Percentiles rank a stretch among this genome's conserved stretches.
These are phyloP conservation scores for Erythrolamprus reginae DNA, from an alignment of 2,113 vertebrate species.

Conservation along the genomic window DNA sequence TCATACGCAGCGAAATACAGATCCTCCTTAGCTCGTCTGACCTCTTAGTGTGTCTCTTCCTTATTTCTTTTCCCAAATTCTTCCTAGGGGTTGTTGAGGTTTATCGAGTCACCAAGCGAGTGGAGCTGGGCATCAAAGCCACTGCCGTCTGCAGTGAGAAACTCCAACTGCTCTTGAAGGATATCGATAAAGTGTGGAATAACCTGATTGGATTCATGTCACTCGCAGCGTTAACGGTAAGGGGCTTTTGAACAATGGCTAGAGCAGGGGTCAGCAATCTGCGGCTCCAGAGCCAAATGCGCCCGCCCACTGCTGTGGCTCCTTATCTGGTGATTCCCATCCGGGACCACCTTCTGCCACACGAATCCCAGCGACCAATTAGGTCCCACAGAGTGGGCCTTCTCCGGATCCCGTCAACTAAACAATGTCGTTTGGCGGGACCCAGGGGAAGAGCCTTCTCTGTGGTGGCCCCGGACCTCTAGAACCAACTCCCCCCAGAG, in stretches of 20 bases:
- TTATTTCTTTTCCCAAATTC: neutral
- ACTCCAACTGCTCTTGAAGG: conserved; percentile 91
- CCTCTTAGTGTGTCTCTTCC: accelerated
- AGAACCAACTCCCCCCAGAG: no score
- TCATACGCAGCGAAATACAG: neutral
- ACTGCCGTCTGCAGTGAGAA: conserved; percentile 94
- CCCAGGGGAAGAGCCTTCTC: no score
- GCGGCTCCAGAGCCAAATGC: no score
- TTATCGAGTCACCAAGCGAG: conserved; percentile 89
- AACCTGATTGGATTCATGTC: conserved; percentile 98
- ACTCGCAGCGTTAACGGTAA: conserved; percentile 87
- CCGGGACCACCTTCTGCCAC: no score
- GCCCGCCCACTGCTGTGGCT: no score
- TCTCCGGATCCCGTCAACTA: no score
- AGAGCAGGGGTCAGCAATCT: no score
- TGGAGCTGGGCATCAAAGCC: conserved; percentile 95
- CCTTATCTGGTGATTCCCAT: no score
- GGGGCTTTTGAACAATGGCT: conserved; percentile 19
- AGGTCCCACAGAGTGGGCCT: no score
- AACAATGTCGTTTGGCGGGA: no score
- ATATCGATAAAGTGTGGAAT: conserved; percentile 95
- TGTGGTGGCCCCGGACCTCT: no score
- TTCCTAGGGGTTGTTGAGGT: conserved; percentile 91
- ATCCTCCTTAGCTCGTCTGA: neutral
- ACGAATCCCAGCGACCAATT: no score